Conservation (phyloP, 2,113 vertebrate genomes). For the Cyanoderma ruficeps region DNA sequence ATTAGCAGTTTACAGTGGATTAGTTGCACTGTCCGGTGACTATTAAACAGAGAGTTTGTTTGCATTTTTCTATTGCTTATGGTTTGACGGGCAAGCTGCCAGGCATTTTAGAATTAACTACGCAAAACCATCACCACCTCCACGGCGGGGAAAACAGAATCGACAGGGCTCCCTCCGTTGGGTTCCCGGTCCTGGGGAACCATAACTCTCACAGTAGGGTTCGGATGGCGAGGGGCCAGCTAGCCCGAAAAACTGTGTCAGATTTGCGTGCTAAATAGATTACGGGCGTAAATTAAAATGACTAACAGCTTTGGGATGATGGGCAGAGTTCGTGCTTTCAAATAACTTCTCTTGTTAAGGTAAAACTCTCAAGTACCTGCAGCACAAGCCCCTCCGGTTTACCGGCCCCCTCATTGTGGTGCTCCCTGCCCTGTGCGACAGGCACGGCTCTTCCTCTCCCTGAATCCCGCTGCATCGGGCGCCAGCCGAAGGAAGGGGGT, state of each 20-base stretch:
- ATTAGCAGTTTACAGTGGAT: slow-evolving; percentile 27
- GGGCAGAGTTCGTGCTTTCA: neutral
- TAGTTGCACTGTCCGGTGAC: slow-evolving; percentile 11
- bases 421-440: neutral
- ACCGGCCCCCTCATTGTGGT: neutral
- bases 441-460: neutral
- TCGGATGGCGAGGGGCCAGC: neutral
- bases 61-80: neutral
- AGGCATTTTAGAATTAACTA: slow-evolving; percentile 19
- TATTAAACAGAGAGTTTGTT: slow-evolving; percentile 31
- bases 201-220: fast-evolving
- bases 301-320: neutral
- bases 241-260: fast-evolving
- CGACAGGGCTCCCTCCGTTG: neutral
- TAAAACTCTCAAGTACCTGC: neutral
- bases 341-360: neutral
- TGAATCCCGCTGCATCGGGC: neutral
- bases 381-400: neutral
- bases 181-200: neutral
- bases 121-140: neutral
- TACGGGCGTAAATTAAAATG: neutral
- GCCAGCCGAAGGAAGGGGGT: neutral
- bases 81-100: slow-evolving; percentile 13
- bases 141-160: neutral
- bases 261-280: neutral